These are phyloP conservation scores for Anguilla obscura DNA, from an alignment of 2,797 vertebrate genomes.

Conservation along the genomic window DNA sequence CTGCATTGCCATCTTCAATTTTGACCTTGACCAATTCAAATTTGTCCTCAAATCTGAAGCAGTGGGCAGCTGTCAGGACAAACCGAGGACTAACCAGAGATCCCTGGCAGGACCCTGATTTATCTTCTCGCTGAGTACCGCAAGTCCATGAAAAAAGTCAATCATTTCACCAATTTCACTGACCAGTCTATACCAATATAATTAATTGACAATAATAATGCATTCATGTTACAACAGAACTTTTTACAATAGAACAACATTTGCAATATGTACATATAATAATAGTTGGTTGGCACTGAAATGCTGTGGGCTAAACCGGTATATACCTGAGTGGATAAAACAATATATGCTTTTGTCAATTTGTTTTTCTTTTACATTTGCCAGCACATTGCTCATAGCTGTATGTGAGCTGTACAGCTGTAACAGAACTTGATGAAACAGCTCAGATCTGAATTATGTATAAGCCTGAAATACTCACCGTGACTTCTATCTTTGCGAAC, in stretches of 20 bases:
- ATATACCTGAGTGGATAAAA: not conserved
- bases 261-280: too few species aligned
- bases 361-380: not conserved
- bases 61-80: slow-evolving; percentile 72
- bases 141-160: not conserved
- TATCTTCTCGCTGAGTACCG: not conserved
- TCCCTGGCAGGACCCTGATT: slow-evolving; percentile 57
- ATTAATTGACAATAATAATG: not conserved
- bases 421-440: not conserved
- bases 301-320: not conserved
- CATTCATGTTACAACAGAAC: not conserved
- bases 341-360: not conserved
- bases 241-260: not conserved
- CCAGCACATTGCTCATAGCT: not conserved
- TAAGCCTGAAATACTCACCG: slow-evolving; percentile 51
- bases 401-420: not conserved
- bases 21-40: not conserved
- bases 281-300: not conserved
- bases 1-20: not conserved
- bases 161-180: not conserved
- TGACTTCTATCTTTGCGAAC: slow-evolving; percentile 58
- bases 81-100: slow-evolving; percentile 65
- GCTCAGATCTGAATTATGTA: not conserved
- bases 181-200: not conserved
- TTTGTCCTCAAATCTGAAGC: slow-evolving; percentile 55